Evolutionary conservation across 2,888 invertebrate species (phyloP), one percentile per base, ranked within the genome.

Genomic region (Macaria liturata): DNA sequence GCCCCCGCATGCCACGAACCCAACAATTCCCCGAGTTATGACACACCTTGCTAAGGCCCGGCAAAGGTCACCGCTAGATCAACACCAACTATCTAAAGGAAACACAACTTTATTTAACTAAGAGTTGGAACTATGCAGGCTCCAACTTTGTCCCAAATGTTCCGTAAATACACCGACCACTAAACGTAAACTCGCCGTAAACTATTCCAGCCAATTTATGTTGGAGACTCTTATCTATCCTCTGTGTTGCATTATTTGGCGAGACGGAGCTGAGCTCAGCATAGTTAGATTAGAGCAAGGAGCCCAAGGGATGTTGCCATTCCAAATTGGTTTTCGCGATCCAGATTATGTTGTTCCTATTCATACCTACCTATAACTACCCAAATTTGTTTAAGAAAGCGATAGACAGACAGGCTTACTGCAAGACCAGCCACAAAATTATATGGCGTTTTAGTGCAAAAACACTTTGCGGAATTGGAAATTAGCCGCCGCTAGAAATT

Each of bases 71-170:
- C 43, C 51, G 47, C 30, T 37, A 46, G 32, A 49, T 46, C 32
- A 39, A 58, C 52, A 30, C 9, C 43, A 66, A 64, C 64, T 61
- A 66, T 66, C 57, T 49, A 42, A 54, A 51, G 53, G 51, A 50
- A 54, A 53, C 61, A 46, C 30, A 60, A 58, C 53, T 59, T 49
- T 54, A 60, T 56, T 55, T 45, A 61, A 61, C 61, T 55, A 55
- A 55, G 53, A 44, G 56, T 56, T 31, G 34, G 9, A 57, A 57
- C 57, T 54, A 53, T 55, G 58, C 45, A 54, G 61, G 59, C 49
- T 56, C 9, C 40, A 48, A 57, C 34, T 59, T 54, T 61, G 63
- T 57, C 53, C 7, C n/a, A 32, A 54, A 49, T 54, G 54, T 48
- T 51, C 39, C 34, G 46, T 49, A 62, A 57, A 54, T 49, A 54